These are phyloP conservation scores for Porites lutea DNA, from an alignment of 64 coral and sea anemone genomes.

Conservation along the genomic window DNA sequence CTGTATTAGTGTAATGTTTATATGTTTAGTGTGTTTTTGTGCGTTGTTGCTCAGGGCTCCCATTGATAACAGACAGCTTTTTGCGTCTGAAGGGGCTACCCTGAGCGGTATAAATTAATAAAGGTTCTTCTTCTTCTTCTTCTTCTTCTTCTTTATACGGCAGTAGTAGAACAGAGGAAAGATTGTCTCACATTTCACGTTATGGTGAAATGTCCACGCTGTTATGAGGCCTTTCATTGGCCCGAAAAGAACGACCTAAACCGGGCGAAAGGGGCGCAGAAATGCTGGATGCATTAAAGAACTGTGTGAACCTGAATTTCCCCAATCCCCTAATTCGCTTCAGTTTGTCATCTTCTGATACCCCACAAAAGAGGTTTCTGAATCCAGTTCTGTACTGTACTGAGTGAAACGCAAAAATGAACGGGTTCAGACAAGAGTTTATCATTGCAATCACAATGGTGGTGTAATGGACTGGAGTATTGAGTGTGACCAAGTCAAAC, in stretches of 20 bases:
- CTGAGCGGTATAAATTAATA: no score
- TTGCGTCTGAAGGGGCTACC: no score
- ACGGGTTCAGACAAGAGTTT: constrained; percentile 72
- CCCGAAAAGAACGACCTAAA: background rate
- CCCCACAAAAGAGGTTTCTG: constrained; percentile 32
- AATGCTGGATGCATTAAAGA: background rate
- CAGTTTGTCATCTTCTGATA: background rate
- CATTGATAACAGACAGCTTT: no score
- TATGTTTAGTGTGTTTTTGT: no score
- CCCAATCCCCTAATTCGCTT: background rate
- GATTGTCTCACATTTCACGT: background rate
- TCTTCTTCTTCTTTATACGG: no score
- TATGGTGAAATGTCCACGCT: background rate
- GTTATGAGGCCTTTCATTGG: background rate
- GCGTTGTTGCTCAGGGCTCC: no score
- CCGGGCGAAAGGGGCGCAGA: background rate
- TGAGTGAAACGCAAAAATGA: constrained; percentile 82
- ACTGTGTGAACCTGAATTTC: background rate
- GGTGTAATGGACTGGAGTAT: constrained; percentile 43
- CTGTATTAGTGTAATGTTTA: no score
- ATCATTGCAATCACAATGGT: constrained; percentile 72
- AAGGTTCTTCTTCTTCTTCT: no score
- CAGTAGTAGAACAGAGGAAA: no score
- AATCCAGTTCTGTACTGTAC: constrained; percentile 66
- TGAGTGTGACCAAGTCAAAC: constrained; percentile 64